Evolutionary conservation across 2,797 vertebrate species (phyloP).

Genomic region (Emys orbicularis): DNA sequence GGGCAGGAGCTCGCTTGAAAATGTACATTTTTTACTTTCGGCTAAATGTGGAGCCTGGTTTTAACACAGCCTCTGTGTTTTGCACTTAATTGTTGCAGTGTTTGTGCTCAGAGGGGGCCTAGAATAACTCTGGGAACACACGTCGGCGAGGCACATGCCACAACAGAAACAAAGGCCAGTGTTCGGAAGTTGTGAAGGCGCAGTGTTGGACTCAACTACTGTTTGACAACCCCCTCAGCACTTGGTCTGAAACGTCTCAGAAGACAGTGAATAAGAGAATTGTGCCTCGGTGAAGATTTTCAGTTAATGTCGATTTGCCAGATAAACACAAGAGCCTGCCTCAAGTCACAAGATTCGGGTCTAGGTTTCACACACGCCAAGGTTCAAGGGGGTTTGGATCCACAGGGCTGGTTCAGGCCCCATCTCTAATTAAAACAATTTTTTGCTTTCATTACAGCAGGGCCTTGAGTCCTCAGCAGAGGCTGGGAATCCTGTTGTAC

Average conservation of each 20-base stretch:
- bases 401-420: not conserved
- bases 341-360: not conserved
- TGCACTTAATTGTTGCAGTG: not conserved
- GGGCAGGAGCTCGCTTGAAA: not conserved
- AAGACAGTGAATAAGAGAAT: not conserved
- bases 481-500: not conserved
- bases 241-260: not conserved
- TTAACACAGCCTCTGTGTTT: not conserved
- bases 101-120: not conserved
- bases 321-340: not conserved
- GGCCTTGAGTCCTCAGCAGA: accelerated
- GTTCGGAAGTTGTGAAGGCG: too few species aligned
- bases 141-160: not conserved
- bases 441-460: not conserved
- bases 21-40: not conserved
- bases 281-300: not conserved
- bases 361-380: not conserved
- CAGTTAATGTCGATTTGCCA: not conserved
- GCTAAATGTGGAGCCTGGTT: not conserved
- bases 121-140: accelerated
- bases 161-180: not conserved
- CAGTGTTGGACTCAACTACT: not conserved
- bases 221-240: too few species aligned
- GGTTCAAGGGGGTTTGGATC: accelerated
- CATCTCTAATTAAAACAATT: not conserved